Evolutionary conservation across 2,888 invertebrate species (phyloP).

Genomic region (Nycteola revayana): DNA sequence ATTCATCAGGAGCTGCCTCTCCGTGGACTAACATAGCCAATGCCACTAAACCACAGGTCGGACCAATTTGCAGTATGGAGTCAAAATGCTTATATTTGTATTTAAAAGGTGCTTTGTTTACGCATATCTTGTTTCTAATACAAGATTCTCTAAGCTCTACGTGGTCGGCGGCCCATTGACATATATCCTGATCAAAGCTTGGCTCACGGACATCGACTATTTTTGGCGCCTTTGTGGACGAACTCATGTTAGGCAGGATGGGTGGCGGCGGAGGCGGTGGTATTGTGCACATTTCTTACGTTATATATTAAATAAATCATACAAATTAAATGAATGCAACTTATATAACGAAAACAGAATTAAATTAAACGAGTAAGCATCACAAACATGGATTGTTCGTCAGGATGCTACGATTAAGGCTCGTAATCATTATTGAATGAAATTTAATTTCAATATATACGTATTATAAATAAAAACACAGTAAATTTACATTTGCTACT

Average conservation of each 20-base stretch:
- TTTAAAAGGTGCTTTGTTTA: conserved; percentile 68
- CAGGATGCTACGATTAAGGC: too few relatives aligned
- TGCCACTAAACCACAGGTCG: conserved; percentile 94
- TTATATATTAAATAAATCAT: conserved; percentile 8
- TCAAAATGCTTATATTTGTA: conserved; percentile 67
- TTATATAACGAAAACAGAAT: conserved; percentile 23
- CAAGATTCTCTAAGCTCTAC: conserved; percentile 83
- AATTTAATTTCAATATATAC: too few relatives aligned
- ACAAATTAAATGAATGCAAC: conserved; percentile 2
- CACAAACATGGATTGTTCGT: not conserved
- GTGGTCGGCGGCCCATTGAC: conserved; percentile 80
- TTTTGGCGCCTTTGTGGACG: conserved; percentile 18
- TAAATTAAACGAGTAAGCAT: conserved; percentile 1
- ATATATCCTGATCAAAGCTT: conserved; percentile 51
- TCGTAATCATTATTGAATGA: too few relatives aligned
- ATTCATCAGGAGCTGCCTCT: conserved; percentile 77
- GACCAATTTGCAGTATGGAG: conserved; percentile 79
- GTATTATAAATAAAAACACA: not conserved
- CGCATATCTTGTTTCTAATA: conserved; percentile 76
- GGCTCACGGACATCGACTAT: conserved; percentile 18
- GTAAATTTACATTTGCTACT: too few relatives aligned
- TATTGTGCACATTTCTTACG: conserved; percentile 65
- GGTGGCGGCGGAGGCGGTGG: conserved; percentile 56
- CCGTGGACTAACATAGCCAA: conserved; percentile 88
- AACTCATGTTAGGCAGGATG: conserved; percentile 19